Base-by-base conservation (phyloP, 2,888 invertebrate genomes). In the Phyllotreta cruciferae region DNA sequence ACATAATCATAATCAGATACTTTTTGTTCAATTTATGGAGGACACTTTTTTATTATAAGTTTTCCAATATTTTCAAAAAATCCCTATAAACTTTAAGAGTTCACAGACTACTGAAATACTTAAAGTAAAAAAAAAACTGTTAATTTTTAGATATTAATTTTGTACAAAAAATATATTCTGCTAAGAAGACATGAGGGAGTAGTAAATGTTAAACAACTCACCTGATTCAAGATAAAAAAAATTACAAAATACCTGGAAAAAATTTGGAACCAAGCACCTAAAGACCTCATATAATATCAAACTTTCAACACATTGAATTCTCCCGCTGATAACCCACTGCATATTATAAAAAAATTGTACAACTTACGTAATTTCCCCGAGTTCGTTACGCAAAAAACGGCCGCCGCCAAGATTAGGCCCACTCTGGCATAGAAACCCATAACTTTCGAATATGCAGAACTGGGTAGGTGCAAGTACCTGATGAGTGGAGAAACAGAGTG, bases 341-440 rank as follows among this genome's bases (percentile, higher is more conserved):
- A 10, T 41, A 37, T 54, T 11, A 8, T 54, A 36, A 24, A 39
- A 42, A 24, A 56, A 45, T 47, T 39, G 14, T 50, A 24, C 42
- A 24, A 63, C 63, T 63, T 60, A 63, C 63, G 63, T 52, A 63
- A 56, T 50, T 60, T 63, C 0, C 60, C 63, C 8, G 56, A 55
- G 37, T 53, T 7, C 35, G 35, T 57, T 36, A 44, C 35, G 44
- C 44, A 56, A 62, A 35, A 24, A 7, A 36, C 14, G 52, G 41
- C 41, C 42, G 50, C 52, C 50, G 49, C 62, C 52, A 56, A 52
- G 13, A 62, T 10, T n/a, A 62, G 38, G 45, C 52, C 45, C 37
- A 37, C 62, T 50, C 52, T 62, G 56, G 53, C 62, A 56, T 56
- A 52, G 56, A 56, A 62, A 62, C 56, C 62, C 62, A 62, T 62